Evolutionary conservation across 2,113 vertebrate species (phyloP).

Genomic region (Phoenicopterus ruber): DNA sequence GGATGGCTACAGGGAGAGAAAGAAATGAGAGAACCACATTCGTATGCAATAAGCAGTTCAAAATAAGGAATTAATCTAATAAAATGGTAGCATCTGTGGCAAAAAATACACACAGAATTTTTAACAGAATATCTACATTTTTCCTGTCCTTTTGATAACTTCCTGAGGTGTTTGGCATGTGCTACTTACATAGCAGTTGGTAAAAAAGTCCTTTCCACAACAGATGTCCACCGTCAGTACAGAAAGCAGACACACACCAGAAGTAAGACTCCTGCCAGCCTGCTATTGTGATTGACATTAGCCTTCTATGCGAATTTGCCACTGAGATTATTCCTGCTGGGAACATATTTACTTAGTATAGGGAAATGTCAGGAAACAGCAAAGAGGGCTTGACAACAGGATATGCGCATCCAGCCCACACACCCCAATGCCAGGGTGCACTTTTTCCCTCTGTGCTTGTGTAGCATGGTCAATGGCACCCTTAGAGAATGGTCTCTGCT

Average conservation of each 20-base stretch:
- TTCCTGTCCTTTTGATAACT: neutral
- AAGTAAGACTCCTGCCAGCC: neutral
- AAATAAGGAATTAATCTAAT: conserved; percentile 25
- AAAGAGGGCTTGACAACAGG: neutral
- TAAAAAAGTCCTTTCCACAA: neutral
- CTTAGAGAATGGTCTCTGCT: neutral
- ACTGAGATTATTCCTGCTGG: neutral
- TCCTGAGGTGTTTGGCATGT: conserved; percentile 7
- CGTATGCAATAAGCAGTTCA: neutral
- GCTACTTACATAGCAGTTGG: neutral
- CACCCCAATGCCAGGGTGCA: neutral
- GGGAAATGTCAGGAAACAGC: neutral
- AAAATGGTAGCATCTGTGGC: conserved; percentile 27
- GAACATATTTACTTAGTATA: neutral
- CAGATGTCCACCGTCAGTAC: neutral
- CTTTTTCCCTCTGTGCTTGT: neutral
- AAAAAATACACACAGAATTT: neutral
- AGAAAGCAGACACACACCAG: neutral
- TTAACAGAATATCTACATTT: conserved; percentile 10
- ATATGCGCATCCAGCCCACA: neutral
- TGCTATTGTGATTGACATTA: neutral
- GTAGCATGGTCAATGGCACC: neutral
- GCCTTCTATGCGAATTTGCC: neutral
- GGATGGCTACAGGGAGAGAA: neutral
- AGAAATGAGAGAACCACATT: conserved; percentile 20